Evolutionary conservation across 1,140 invertebrate genomes (phyloP).

Genomic region (Bombus ignitus): DNA sequence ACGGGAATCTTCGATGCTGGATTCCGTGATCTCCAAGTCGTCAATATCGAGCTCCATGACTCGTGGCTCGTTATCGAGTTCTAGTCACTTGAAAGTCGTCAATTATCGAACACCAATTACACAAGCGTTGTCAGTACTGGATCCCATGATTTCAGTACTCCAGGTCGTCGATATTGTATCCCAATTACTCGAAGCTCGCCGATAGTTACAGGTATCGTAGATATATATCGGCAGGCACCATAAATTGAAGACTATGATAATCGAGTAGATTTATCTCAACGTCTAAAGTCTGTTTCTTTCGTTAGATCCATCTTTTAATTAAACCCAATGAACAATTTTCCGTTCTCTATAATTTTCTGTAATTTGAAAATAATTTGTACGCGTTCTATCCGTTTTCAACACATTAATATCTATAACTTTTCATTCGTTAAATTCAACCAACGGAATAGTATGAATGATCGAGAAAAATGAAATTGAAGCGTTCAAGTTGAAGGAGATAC

Average conservation of each 20-base stretch:
- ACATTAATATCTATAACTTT: no score
- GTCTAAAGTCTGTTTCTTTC: not conserved
- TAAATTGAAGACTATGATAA: not conserved
- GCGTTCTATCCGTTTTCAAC: no score
- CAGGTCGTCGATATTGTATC: slow-evolving; percentile 15
- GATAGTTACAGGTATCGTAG: not conserved
- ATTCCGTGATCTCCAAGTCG: slow-evolving; percentile 8
- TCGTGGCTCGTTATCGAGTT: slow-evolving; percentile 13
- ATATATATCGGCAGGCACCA: not conserved
- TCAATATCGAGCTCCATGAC: slow-evolving; percentile 6
- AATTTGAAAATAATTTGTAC: no score
- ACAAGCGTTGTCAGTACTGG: slow-evolving; percentile 12
- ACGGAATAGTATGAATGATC: no score
- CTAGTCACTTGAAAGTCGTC: slow-evolving; percentile 28
- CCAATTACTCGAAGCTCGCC: slow-evolving; percentile 14
- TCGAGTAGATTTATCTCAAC: not conserved
- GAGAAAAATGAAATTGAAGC: no score
- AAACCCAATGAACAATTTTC: no score
- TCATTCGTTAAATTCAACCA: no score
- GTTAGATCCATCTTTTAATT: not conserved
- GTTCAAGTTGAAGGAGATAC: no score
- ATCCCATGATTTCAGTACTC: not conserved
- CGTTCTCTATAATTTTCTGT: no score
- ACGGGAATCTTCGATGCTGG: not conserved
- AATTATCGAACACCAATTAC: slow-evolving; percentile 30